Base-by-base conservation (phyloP, 2,888 invertebrate genomes). In the Cephus sareptanus region DNA sequence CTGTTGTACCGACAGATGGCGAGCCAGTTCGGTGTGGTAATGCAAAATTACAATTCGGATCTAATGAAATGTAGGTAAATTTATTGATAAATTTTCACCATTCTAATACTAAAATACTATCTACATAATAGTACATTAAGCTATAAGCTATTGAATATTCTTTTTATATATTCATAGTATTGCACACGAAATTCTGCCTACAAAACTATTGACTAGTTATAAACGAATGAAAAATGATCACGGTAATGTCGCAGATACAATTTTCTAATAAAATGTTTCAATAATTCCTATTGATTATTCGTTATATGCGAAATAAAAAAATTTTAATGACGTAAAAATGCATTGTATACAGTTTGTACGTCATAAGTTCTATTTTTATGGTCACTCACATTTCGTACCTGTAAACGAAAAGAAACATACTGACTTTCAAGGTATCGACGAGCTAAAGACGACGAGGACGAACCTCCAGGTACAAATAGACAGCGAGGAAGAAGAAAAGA, bases 31-130 rank as follows among this genome's bases (percentile, higher is more conserved):
- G 85, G 82, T 37, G 80, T 82, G 76, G 79, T 82, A 69, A 83
- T 88, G 83, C 87, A 87, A 81, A 82, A 83, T 34, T 85, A 85
- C 76, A 87, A 87, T 76, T 79, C 80, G 34, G 87, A 88, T 80
- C 82, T 88, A 40, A 82, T 86, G 23, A 85, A 85, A 83, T 86
- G 88, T 88, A 75, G 34, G 86, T 87, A 78, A 79, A 12, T 3
- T 33, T 31, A 74, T 73, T 76, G 15, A 34, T 13, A 1, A 34
- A 30, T 73, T n/a, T 71, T 34, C 3, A 37, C 1, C 3, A 3
- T 15, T 76, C 31, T 31, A 69, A 70, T 73, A 31, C 23, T 12
- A 34, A 68, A 4, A 73, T 35, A 74, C 23, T 15, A 30, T 35
- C 11, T 35, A 11, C 68, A 30, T 4, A 34, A 71, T 23, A 71